Conservation (phyloP, 2,113 vertebrate genomes). For the Melanerpes formicivorus region DNA sequence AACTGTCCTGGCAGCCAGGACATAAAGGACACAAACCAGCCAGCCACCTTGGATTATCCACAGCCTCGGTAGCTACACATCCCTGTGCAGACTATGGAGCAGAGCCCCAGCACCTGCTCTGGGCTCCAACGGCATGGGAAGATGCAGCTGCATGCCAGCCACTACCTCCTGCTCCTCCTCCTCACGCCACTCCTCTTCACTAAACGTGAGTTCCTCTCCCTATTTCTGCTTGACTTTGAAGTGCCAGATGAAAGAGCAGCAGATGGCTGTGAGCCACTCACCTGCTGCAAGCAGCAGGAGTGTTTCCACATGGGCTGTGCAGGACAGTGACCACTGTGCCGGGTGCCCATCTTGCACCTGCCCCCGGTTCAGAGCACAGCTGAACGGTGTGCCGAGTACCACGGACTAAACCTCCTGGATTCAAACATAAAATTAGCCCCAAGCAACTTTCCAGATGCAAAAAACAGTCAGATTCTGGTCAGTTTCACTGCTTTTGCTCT, state of each 20-base stretch:
- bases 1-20: not conserved
- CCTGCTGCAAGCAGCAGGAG: not conserved
- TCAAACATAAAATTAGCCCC: not conserved
- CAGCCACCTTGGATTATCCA: not conserved
- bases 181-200: not conserved
- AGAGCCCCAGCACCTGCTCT: not conserved
- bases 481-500: not conserved
- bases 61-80: not conserved
- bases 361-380: not conserved
- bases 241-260: constrained; percentile 17
- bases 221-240: constrained; percentile 17
- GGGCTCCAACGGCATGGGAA: rapidly evolving
- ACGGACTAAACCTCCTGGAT: not conserved
- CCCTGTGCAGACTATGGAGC: rapidly evolving
- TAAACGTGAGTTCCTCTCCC: not conserved
- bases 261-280: not conserved
- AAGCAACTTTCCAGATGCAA: not conserved
- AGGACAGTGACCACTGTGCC: not conserved
- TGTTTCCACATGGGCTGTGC: not conserved
- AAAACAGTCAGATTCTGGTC: not conserved
- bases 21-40: not conserved
- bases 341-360: not conserved
- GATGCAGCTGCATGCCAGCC: rapidly evolving
- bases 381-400: rapidly evolving
- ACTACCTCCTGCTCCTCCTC: not conserved